A percentile compares a stretch with the other conserved stretches of the same genome.
phyloP scores from a whole-genome alignment of 2,888 invertebrate species.

The Ennomos erosarius region DNA sequence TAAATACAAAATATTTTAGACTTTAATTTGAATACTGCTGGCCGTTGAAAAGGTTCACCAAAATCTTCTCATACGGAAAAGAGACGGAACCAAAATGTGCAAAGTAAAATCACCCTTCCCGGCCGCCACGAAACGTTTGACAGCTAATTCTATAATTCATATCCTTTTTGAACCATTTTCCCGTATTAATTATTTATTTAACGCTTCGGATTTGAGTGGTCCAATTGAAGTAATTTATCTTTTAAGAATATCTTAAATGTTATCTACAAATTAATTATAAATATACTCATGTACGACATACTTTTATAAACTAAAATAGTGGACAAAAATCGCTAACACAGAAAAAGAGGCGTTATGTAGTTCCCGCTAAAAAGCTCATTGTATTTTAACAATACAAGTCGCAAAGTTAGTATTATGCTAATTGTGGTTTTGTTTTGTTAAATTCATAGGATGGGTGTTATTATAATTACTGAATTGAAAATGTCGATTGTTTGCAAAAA shows the following conservation, averaged over 20 bases:
- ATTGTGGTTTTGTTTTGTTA: slow-evolving; percentile 84
- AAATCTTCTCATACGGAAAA: slow-evolving; percentile 45
- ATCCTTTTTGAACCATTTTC: slow-evolving; percentile 80
- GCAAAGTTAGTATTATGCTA: slow-evolving; percentile 78
- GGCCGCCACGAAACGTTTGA: slow-evolving; percentile 74
- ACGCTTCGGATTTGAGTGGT: slow-evolving; percentile 67
- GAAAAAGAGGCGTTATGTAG: slow-evolving; percentile 25
- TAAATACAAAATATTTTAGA: no score
- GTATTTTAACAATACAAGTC: slow-evolving; percentile 49
- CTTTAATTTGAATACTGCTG: slow-evolving; percentile 42
- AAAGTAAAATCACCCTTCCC: slow-evolving; percentile 72
- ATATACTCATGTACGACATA: no score
- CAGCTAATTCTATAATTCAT: slow-evolving; percentile 79
- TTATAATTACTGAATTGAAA: slow-evolving; percentile 52
- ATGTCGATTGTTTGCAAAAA: slow-evolving; percentile 81
- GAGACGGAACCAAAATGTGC: slow-evolving; percentile 51
- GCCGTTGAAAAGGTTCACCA: slow-evolving; percentile 63
- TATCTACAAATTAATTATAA: not conserved
- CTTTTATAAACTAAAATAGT: no score
- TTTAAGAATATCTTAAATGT: slow-evolving; percentile 41
- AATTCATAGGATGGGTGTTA: slow-evolving; percentile 61
- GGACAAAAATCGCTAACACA: not conserved
- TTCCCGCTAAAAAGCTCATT: slow-evolving; percentile 33
- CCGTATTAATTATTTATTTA: slow-evolving; percentile 76
- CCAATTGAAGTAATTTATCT: slow-evolving; percentile 66